These are phyloP conservation scores for Lichenostomus cassidix DNA, from an alignment of 2,113 vertebrate species.

Conservation along the genomic window DNA sequence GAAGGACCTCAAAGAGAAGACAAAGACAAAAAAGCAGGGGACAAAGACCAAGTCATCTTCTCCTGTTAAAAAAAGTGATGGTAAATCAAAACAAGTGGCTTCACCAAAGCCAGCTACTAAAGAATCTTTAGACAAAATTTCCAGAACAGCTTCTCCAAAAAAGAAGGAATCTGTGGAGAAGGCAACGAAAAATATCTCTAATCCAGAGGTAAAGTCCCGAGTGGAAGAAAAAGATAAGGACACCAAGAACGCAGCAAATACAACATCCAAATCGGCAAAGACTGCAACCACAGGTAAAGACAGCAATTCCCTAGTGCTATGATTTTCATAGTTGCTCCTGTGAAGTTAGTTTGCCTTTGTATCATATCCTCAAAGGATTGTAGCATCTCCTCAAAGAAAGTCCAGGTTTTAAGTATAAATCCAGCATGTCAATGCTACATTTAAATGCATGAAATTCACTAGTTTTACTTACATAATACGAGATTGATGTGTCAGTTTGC, in stretches of 20 bases:
- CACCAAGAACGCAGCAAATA: slow-evolving; percentile 93
- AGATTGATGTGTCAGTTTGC: neutral
- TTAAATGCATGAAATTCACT: neutral
- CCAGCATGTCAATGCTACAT: neutral
- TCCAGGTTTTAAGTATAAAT: neutral
- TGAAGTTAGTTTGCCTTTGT: neutral
- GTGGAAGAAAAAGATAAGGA: slow-evolving; percentile 90
- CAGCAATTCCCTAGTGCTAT: neutral
- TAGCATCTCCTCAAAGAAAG: neutral
- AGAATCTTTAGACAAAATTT: slow-evolving; percentile 81
- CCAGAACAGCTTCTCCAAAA: slow-evolving; percentile 88
- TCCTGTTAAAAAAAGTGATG: slow-evolving; percentile 85
- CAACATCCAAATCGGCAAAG: slow-evolving; percentile 87
- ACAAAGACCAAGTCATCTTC: slow-evolving; percentile 88
- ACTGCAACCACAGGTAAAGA: slow-evolving; percentile 82
- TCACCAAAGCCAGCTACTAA: slow-evolving; percentile 84
- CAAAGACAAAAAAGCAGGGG: slow-evolving; percentile 88
- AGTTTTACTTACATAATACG: neutral
- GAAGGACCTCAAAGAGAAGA: slow-evolving; percentile 87
- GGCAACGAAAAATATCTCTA: slow-evolving; percentile 69
- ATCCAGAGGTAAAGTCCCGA: slow-evolving; percentile 75
- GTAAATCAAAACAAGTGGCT: slow-evolving; percentile 77
- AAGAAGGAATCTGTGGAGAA: slow-evolving; percentile 84
- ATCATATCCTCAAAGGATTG: neutral
- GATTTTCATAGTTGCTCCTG: neutral